phyloP scores from a whole-genome alignment of 2,888 invertebrate genomes.

The Platynereis dumerilii region DNA sequence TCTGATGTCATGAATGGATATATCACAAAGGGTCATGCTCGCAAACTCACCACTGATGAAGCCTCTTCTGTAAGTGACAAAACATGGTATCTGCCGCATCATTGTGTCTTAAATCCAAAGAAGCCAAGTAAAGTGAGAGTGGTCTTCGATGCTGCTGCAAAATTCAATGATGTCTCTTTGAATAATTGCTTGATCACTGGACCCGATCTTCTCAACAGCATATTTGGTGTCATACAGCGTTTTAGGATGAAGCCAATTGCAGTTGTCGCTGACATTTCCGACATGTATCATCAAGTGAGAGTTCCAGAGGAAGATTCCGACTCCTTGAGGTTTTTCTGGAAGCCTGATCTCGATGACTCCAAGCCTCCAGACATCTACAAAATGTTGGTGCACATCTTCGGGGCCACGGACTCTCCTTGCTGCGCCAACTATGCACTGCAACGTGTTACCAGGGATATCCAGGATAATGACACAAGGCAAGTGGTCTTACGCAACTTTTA shows the following conservation, averaged over 20 bases:
- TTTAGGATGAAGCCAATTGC: conserved; percentile 29
- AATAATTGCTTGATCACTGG: conserved; percentile 30
- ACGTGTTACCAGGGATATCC: neutral
- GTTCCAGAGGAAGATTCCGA: conserved; percentile 22
- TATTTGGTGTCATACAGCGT: conserved; percentile 25
- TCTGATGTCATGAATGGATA: no score
- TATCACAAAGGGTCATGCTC: no score
- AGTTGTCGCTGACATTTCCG: conserved; percentile 31
- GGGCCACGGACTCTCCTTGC: conserved; percentile 19
- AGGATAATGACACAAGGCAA: conserved; percentile 19
- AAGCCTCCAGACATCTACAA: conserved; percentile 12
- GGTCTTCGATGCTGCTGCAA: conserved; percentile 32
- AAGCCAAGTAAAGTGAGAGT: conserved; percentile 28
- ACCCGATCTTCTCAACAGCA: conserved; percentile 27
- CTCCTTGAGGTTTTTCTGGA: conserved; percentile 29
- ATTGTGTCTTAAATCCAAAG: conserved; percentile 24
- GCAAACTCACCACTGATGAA: no score
- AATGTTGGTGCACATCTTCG: conserved; percentile 25
- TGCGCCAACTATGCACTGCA: conserved; percentile 27
- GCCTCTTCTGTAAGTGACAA: no score
- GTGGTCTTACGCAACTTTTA: conserved; percentile 32
- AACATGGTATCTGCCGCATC: no score
- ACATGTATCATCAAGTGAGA: conserved; percentile 32
- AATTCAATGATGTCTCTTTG: conserved; percentile 23
- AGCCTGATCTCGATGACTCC: conserved; percentile 17